Evolutionary conservation across 2,797 vertebrate species (phyloP).

Genomic region (Phrynocephalus forsythii): DNA sequence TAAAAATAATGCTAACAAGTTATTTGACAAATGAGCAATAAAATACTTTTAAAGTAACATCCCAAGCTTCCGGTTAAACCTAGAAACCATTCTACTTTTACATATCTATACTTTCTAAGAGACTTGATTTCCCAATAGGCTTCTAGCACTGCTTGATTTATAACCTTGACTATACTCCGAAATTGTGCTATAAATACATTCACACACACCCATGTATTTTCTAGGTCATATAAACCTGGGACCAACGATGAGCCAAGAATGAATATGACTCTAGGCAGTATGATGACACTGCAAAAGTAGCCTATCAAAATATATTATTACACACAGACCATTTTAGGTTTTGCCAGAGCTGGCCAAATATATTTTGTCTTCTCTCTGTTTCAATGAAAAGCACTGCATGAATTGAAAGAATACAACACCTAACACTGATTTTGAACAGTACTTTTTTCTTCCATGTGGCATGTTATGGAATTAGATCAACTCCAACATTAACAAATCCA

Average conservation of each 20-base stretch:
- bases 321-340: conserved; percentile 70
- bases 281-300: conserved; percentile 80
- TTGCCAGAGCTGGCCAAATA: conserved; percentile 72
- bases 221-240: conserved; percentile 78
- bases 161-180: conserved; percentile 75
- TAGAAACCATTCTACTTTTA: conserved; percentile 19
- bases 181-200: conserved; percentile 80
- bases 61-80: neutral
- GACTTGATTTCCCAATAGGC: conserved; percentile 45
- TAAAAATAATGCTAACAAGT: too few species aligned
- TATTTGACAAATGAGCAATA: too few species aligned
- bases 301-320: conserved; percentile 79
- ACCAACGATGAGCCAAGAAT: conserved; percentile 78
- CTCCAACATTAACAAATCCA: neutral
- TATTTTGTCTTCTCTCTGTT: conserved; percentile 63
- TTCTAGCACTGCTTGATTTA: conserved; percentile 62
- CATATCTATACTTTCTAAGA: conserved; percentile 46
- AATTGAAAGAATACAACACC: conserved; percentile 54
- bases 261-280: conserved; percentile 79
- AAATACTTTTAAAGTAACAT: neutral
- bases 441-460: neutral
- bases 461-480: neutral
- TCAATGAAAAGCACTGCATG: conserved; percentile 64
- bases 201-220: conserved; percentile 73
- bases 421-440: neutral